Evolutionary conservation across 1,140 invertebrate species (phyloP).

Genomic region (Ostrea edulis): DNA sequence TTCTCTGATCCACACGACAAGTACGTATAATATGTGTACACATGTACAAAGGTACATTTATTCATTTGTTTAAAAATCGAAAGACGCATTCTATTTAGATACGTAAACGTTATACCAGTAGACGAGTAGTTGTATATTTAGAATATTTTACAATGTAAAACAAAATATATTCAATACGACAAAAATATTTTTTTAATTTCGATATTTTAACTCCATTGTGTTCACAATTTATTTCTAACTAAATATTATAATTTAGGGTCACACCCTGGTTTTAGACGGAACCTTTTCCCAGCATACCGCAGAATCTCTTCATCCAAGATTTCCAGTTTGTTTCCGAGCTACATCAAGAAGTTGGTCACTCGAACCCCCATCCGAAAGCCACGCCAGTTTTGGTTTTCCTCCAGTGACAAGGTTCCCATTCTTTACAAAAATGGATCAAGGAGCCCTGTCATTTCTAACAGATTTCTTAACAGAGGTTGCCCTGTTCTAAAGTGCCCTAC

Average conservation of each 20-base stretch:
- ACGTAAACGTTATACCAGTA: too few relatives aligned
- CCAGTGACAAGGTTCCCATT: neutral
- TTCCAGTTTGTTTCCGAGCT: neutral
- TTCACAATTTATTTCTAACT: too few relatives aligned
- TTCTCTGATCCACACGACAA: neutral
- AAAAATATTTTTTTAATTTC: neutral
- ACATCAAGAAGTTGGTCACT: neutral
- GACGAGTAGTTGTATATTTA: too few relatives aligned
- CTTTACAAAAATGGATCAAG: neutral
- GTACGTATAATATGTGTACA: too few relatives aligned
- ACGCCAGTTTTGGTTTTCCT: neutral
- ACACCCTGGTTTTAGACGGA: neutral
- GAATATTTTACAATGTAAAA: neutral
- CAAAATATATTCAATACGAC: neutral
- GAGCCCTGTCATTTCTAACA: neutral
- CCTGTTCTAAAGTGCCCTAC: conserved; percentile 28
- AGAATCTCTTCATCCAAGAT: neutral
- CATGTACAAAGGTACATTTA: neutral
- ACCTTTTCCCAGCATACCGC: neutral
- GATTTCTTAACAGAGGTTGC: conserved; percentile 47
- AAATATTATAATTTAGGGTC: neutral
- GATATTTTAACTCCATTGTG: too few relatives aligned
- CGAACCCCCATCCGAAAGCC: neutral
- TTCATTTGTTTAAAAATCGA: neutral
- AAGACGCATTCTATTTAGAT: too few relatives aligned